These are phyloP conservation scores for Meriones psammophilus DNA, from an alignment of 2,797 vertebrate genomes.

Conservation along the genomic window DNA sequence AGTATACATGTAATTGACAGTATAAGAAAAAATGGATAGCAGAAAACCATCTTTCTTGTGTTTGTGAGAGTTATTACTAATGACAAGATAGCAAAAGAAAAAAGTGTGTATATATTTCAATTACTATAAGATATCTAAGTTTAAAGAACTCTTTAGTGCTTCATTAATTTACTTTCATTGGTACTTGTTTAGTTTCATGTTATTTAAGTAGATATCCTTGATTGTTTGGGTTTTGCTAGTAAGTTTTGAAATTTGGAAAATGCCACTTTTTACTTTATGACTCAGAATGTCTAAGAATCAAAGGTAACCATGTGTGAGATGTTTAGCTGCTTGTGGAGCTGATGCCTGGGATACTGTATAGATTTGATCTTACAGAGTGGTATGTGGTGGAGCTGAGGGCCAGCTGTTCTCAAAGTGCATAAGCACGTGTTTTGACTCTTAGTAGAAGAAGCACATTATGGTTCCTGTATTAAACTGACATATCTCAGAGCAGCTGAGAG, in stretches of 20 bases:
- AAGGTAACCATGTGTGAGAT: background rate
- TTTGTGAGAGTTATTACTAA: slow-evolving; percentile 57
- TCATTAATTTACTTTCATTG: background rate
- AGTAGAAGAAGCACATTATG: slow-evolving; percentile 37
- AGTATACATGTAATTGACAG: background rate
- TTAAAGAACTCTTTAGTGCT: slow-evolving; percentile 52
- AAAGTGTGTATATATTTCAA: slow-evolving; percentile 39
- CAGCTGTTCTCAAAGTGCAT: slow-evolving; percentile 42
- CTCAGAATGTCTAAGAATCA: slow-evolving; percentile 24
- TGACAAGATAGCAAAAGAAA: slow-evolving; percentile 29
- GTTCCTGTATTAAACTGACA: slow-evolving; percentile 33
- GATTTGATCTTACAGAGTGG: slow-evolving; percentile 34
- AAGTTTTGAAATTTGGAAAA: slow-evolving; percentile 67
- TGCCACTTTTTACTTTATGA: slow-evolving; percentile 65
- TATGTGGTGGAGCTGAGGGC: background rate
- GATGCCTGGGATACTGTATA: slow-evolving; percentile 29
- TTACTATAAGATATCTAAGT: slow-evolving; percentile 36
- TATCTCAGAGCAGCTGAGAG: slow-evolving; percentile 57
- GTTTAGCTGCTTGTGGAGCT: background rate
- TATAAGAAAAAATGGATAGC: background rate
- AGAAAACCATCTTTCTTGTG: background rate
- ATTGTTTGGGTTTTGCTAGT: slow-evolving; percentile 56
- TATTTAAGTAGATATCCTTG: slow-evolving; percentile 60
- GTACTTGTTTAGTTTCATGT: slow-evolving; percentile 40
- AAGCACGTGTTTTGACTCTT: slow-evolving; percentile 52